Base-by-base conservation (phyloP, 2,113 vertebrate species). In the Mormyrus iriodes region DNA sequence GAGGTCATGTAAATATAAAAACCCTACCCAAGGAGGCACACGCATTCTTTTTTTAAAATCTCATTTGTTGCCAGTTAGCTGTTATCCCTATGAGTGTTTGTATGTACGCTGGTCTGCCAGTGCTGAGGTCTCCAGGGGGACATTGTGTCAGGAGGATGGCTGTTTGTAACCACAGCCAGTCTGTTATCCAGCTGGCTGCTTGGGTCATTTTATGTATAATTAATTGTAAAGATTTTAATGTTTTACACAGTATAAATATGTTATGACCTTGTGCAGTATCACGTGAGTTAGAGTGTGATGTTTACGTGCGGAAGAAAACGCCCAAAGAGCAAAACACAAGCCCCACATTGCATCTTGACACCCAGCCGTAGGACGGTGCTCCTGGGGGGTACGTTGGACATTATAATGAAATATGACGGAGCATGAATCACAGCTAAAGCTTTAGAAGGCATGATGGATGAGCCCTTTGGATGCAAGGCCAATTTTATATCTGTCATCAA, bases 1-100 rank as follows among this genome's bases (percentile, higher is more conserved):
- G 19, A 85, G 88, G 88, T 24, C 52, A 65, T 85, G 35, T 69
- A 69, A 69, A 69, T 31, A 79, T 79, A 79, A 86, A 51, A 51
- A 73, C 39, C n/a, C 12, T 19, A 79, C 13, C 15, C 73, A 39
- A 79, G 35, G 31, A 79, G 35, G 73, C 73, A 53, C 17, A 3
- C 52, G 15, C 17, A 19, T 79, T 27, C 15, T 79, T 39, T 76
- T 53, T 79, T 79, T 79, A 39, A 27, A 6, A 6, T 79, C 24
- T 31, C 31, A 10, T 21, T 27, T 89, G 35, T 84, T 58, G 52
- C 46, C 61, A 2, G 42, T 46, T n/a, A 69, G 42, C 42, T 86
- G 39, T 89, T 21, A 89, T 4, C 55, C 58, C 39, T 89, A 9
- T 65, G 79, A 86, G 12, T 39, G 27, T 69, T 27, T 51, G 21